Evolutionary conservation across 2,113 vertebrate genomes (phyloP).

Genomic region (Craseonycteris thonglongyai): DNA sequence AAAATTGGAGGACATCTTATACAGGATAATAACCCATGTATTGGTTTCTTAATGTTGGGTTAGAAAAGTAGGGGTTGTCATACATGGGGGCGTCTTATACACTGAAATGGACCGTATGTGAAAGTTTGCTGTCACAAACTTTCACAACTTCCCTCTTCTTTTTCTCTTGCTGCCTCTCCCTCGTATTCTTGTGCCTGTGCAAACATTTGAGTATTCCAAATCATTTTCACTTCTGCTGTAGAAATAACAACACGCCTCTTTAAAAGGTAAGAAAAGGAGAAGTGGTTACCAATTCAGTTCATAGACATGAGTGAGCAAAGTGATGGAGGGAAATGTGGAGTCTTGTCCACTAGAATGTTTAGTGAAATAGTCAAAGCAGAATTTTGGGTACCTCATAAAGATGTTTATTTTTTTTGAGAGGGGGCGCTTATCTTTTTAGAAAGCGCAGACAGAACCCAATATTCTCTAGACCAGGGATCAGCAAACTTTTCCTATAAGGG

Average conservation of each 20-base stretch:
- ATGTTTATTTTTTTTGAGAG: neutral
- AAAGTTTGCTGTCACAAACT: neutral
- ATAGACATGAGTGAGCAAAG: neutral
- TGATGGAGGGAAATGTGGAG: neutral
- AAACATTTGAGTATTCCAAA: neutral
- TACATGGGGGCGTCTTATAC: too few species aligned
- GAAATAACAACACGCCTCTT: neutral
- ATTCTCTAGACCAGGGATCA: neutral
- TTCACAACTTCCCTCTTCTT: neutral
- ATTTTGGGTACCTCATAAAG: neutral
- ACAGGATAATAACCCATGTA: too few species aligned
- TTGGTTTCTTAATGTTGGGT: too few species aligned
- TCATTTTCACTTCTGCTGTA: constrained; percentile 52
- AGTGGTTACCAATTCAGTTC: neutral
- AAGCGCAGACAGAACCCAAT: neutral
- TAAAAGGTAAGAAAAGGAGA: neutral
- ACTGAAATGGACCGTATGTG: too few species aligned
- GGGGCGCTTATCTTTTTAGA: neutral
- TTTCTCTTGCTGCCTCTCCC: neutral
- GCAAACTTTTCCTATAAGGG: neutral
- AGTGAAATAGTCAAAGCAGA: neutral
- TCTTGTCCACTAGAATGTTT: neutral
- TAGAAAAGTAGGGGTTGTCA: too few species aligned
- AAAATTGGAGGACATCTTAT: too few species aligned
- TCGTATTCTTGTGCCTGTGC: neutral